phyloP scores from a whole-genome alignment of 2,797 vertebrate species.

The Strix occidentalis region DNA sequence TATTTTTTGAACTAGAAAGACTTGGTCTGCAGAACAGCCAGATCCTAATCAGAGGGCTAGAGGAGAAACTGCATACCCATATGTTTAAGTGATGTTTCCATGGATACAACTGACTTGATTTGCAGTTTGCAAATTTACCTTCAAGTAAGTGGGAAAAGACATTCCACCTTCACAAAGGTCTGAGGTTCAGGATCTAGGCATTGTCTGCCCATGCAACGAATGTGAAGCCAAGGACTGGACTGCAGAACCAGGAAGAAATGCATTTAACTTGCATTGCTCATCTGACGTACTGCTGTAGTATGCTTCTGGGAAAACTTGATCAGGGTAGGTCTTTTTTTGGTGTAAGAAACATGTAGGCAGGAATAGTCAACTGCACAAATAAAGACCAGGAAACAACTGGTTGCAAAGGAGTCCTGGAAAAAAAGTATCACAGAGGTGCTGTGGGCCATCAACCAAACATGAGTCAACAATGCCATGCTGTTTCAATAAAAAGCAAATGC shows the following conservation, averaged over 20 bases:
- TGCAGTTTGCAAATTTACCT: constrained; percentile 22
- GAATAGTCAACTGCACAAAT: neutral
- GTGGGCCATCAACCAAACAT: neutral
- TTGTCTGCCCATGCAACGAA: neutral
- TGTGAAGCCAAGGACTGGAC: neutral
- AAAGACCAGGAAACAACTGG: neutral
- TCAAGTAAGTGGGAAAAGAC: constrained; percentile 1
- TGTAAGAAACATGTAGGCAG: neutral
- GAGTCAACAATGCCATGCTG: neutral
- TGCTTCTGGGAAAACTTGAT: neutral
- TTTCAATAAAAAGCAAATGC: neutral
- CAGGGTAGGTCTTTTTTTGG: neutral
- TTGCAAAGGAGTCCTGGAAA: neutral
- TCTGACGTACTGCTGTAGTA: neutral
- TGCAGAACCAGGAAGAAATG: neutral
- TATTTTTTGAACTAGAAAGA: neutral
- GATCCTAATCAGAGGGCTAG: neutral
- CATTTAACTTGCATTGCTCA: neutral
- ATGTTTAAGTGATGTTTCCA: constrained; percentile 26
- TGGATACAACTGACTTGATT: constrained; percentile 20
- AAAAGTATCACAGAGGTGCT: neutral
- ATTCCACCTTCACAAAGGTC: neutral
- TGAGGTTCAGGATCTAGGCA: neutral
- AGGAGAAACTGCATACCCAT: neutral
- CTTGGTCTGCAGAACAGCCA: neutral